Percentiles rank a stretch among this genome's conserved stretches.
Conservation (phyloP, 2,888 invertebrate species). For the Lycaena phlaeas region DNA sequence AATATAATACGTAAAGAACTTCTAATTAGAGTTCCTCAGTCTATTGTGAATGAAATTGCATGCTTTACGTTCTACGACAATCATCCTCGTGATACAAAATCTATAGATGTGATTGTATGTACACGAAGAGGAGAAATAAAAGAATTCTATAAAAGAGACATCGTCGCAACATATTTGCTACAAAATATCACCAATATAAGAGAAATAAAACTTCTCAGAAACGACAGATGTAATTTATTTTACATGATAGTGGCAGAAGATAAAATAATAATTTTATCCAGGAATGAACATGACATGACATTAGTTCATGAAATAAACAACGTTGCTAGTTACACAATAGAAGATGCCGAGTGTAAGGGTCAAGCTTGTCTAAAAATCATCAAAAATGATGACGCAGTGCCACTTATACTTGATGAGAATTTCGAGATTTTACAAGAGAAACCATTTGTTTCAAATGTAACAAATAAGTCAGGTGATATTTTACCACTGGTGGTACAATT, state of each 20-base stretch:
- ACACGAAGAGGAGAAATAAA: conserved; percentile 40
- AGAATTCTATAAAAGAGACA: conserved; percentile 42
- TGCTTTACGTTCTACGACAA: conserved; percentile 50
- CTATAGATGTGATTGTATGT: conserved; percentile 43
- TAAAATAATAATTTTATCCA: conserved; percentile 37
- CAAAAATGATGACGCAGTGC: conserved; percentile 40
- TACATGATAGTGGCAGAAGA: conserved; percentile 36
- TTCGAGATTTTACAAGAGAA: conserved; percentile 30
- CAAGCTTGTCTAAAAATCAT: conserved; percentile 35
- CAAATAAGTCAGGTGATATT: conserved; percentile 23
- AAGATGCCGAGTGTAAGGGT: conserved; percentile 36
- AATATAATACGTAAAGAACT: conserved; percentile 34
- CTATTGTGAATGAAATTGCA: conserved; percentile 32
- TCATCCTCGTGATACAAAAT: conserved; percentile 38
- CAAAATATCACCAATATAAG: conserved; percentile 18
- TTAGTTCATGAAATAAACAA: conserved; percentile 30
- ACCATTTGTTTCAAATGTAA: conserved; percentile 14
- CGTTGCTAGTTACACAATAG: conserved; percentile 35
- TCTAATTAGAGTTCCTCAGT: conserved; percentile 34
- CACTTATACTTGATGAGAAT: conserved; percentile 47
- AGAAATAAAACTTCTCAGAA: conserved; percentile 40
- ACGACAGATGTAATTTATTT: conserved; percentile 36
- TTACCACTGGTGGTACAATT: conserved; percentile 35
- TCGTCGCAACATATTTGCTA: conserved; percentile 30
- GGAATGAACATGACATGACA: conserved; percentile 25